Evolutionary conservation across 1,140 invertebrate species (phyloP).

Genomic region (Drosophila sp.): DNA sequence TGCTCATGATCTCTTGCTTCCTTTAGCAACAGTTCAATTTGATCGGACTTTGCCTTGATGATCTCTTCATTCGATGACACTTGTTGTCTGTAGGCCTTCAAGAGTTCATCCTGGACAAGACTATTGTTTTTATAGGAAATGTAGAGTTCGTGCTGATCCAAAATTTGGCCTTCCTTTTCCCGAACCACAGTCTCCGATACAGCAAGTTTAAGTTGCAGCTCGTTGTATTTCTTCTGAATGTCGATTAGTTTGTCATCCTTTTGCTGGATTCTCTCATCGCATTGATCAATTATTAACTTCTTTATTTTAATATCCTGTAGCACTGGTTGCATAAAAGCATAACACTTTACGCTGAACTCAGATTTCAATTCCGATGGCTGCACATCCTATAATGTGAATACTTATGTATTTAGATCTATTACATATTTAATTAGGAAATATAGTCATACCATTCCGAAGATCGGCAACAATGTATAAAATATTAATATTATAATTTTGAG

Average conservation of each 20-base stretch:
- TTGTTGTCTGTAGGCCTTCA: not conserved
- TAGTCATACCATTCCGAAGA: not conserved
- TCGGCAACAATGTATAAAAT: not conserved
- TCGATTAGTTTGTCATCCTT: constrained; percentile 4
- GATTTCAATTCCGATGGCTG: not conserved
- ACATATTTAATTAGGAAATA: not conserved
- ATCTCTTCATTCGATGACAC: not conserved
- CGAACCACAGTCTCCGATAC: not conserved
- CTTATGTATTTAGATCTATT: not conserved
- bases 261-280: not conserved
- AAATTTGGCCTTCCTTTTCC: constrained; percentile 19
- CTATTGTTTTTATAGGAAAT: constrained; percentile 14
- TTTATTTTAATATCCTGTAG: constrained; percentile 14
- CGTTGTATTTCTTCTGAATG: not conserved
- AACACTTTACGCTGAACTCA: constrained; percentile 25
- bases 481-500: not conserved
- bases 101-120: constrained; percentile 17
- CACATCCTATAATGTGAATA: not conserved
- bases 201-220: constrained; percentile 7
- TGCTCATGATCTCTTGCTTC: not conserved
- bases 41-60: not conserved
- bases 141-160: not conserved
- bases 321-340: constrained; percentile 9
- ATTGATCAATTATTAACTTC: constrained; percentile 15
- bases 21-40: constrained; percentile 3